Evolutionary conservation across 2,888 invertebrate genomes (phyloP), one percentile per base, ranked within the genome.

Genomic region (Lysandra bellargus): DNA sequence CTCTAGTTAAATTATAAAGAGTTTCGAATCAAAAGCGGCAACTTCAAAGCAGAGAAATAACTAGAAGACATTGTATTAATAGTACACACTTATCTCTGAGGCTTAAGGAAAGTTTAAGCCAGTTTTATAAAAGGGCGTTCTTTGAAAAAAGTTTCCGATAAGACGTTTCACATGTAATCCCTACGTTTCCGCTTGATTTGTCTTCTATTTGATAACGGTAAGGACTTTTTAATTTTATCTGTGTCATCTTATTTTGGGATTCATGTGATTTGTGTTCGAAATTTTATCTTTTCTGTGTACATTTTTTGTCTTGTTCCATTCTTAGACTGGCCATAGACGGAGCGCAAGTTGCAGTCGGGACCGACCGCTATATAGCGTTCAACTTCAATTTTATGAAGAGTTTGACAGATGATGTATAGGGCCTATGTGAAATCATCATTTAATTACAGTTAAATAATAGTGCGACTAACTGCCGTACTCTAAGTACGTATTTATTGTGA

Each of bases 91-190:
- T 82, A 83, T 80, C 82, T 81, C 87, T 88, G 87, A 89, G 88
- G 86, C 84, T 86, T 83, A 83, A 87, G 87, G 87, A 89, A 92
- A 91, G 87, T 91, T 89, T 87, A 86, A 87, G 88, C 85, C 83
- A 85, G 86, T 88, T 90, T 89, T 88, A 86, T 87, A 87, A 87
- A 86, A 86, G 89, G 91, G 91, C 90, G 91, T 89, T 89, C 87
- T 86, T 85, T 85, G 86, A 86, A 88, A 88, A 88, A 92, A 91
- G 85, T 91, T 91, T 87, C 88, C 87, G 92, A 92, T 92, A 91
- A 92, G 91, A 91, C 91, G 91, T 91, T 92, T 87, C 88, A 87
- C 87, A 85, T 89, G 90, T 92, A 92, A 92, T 92, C 91, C 91
- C 84, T 82, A 53, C 86, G 88, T 89, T 88, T 89, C 89, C 85